Evolutionary conservation across 2,888 invertebrate species (phyloP).

Genomic region (Volucella zonaria): DNA sequence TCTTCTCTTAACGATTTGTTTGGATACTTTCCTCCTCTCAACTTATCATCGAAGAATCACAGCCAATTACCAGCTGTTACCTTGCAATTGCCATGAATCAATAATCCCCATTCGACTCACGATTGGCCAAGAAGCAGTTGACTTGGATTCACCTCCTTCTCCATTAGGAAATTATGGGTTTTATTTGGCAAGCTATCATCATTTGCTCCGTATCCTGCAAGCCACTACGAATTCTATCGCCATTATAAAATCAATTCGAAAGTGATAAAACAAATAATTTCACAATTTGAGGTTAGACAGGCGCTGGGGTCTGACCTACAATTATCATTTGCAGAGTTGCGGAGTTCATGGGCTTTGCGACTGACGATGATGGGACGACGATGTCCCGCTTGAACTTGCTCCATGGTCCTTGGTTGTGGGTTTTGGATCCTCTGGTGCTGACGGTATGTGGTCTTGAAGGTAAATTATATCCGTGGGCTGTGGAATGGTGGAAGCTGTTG

Average conservation of each 20-base stretch:
- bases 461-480: constrained; percentile 19
- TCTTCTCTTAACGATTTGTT: constrained; percentile 53
- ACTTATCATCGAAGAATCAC: constrained; percentile 56
- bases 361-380: neutral
- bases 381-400: constrained; percentile 23
- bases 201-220: constrained; percentile 37
- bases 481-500: neutral
- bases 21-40: constrained; percentile 52
- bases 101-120: constrained; percentile 28
- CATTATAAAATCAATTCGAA: constrained; percentile 70
- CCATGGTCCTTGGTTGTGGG: neutral
- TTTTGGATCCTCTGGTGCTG: neutral
- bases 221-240: neutral
- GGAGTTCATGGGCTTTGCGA: neutral
- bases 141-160: constrained; percentile 21
- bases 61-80: constrained; percentile 69
- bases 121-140: constrained; percentile 4
- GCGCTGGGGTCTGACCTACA: constrained; percentile 38
- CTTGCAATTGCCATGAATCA: constrained; percentile 67
- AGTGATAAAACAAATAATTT: constrained; percentile 72
- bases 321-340: constrained; percentile 27
- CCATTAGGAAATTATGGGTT: constrained; percentile 65
- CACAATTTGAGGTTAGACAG: constrained; percentile 59
- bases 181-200: constrained; percentile 69
- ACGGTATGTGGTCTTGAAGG: neutral